Conservation (phyloP, 2,113 vertebrate species). For the Sarotherodon lohbergeri region DNA sequence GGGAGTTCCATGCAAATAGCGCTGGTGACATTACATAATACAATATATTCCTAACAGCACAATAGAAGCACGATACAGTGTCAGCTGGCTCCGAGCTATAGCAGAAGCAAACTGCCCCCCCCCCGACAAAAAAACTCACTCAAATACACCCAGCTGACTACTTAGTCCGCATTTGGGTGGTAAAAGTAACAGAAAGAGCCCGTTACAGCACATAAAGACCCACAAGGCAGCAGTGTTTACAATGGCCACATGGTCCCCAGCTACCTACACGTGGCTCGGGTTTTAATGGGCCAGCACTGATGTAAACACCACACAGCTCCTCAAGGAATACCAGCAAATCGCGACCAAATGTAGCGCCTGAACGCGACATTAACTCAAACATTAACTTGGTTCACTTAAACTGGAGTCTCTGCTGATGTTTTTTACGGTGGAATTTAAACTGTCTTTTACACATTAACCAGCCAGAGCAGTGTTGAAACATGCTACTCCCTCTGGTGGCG, state of each 20-base stretch:
- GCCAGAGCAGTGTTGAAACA: not conserved
- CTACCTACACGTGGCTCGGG: constrained; percentile 55
- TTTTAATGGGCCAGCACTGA: not conserved
- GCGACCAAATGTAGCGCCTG: not conserved
- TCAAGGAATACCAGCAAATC: not conserved
- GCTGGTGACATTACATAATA: not conserved
- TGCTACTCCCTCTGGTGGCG: not conserved
- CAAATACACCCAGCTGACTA: not conserved
- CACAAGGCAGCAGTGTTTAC: constrained; percentile 52
- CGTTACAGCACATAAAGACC: not conserved
- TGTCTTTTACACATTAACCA: not conserved
- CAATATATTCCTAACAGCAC: not conserved
- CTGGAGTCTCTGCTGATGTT: not conserved
- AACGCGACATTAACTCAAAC: constrained; percentile 4
- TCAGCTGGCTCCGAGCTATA: not conserved
- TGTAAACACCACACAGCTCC: constrained; percentile 39
- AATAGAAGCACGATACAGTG: not conserved
- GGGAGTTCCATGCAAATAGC: constrained; percentile 6
- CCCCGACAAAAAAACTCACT: not conserved
- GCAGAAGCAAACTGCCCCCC: not conserved
- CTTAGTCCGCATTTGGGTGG: not conserved
- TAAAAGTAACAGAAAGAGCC: not conserved
- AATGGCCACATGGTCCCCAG: constrained; percentile 49
- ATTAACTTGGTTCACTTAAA: not conserved
- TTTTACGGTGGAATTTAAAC: not conserved